Evolutionary conservation across 35 echinoderm and acorn worm genomes (phyloP), one percentile per base, ranked within the genome.

Genomic region (Ophioderma brevispina): DNA sequence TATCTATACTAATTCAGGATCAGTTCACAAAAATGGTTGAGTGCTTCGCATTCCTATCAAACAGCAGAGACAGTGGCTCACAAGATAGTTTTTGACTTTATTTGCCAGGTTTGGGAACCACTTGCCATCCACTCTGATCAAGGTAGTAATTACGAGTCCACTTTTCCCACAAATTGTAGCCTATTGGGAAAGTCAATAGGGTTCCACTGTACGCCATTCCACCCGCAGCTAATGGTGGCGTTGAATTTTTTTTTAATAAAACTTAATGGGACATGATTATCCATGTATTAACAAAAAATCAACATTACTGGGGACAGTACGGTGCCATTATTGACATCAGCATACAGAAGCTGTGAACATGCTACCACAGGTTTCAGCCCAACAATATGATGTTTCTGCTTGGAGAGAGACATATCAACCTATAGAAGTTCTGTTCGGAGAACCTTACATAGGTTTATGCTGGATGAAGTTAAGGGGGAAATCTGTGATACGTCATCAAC

Each of bases 11-110:
- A 6, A 37, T 88, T 21, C 40, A 37, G 5, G 89, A 95, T 55
- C 81, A 84, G 64, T 96, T 96, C 39, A 89, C 86, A 0, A 89
- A 80, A 81, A 92, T 86, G 86, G 88, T 84, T 33, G 90, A 96
- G 85, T 86, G 0, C 92, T 79, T 46, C 31, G 90, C 6, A 89
- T 96, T 33, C 90, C 94, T 35, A 96, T 81, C 90, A 96, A 55
- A 64, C 78, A 0, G 85, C 90, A 80, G 76, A 76, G 36, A 81
- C 70, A 4, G 90, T 96, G 35, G 90, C 94, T 10, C 14, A 86
- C 0, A 92, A 81, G 63, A 37, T 91, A 1, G 84, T 95, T 14
- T 80, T 78, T 43, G 90, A 95, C 18, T 92, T 88, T 75, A 87
- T 88, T 78, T 77, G n/a, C n/a, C 70, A 13, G 0, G 90, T 30